Conservation (phyloP, 2,888 invertebrate genomes). For the Aradus depressus region DNA sequence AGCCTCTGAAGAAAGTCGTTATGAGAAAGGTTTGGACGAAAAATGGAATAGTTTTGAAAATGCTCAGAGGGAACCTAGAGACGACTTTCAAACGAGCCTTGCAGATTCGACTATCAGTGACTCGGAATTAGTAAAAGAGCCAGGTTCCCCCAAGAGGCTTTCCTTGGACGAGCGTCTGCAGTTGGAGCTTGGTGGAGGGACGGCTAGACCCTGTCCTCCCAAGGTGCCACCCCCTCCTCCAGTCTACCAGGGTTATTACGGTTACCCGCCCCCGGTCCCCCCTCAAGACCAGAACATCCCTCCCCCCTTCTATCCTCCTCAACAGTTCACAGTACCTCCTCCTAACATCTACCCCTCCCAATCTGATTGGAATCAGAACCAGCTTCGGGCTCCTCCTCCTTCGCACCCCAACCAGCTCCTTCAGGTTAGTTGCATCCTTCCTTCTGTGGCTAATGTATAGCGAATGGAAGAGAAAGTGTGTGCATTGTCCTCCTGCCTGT, state of each 20-base stretch:
- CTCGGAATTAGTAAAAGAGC: constrained; percentile 37
- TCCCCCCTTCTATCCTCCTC: background rate
- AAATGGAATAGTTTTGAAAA: constrained; percentile 10
- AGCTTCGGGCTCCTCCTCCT: constrained; percentile 22
- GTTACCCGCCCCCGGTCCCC: constrained; percentile 4
- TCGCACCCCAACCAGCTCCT: constrained; percentile 13
- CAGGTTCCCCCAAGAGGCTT: constrained; percentile 44
- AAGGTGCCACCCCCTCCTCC: constrained; percentile 9
- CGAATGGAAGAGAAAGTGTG: no score
- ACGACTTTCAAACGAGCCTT: constrained; percentile 35
- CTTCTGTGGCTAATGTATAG: no score
- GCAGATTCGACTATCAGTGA: constrained; percentile 46
- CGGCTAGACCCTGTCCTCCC: constrained; percentile 13
- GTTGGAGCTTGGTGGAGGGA: constrained; percentile 43
- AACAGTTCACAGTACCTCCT: background rate
- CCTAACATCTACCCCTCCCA: background rate
- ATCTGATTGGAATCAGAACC: constrained; percentile 20
- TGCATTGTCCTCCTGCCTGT: no score
- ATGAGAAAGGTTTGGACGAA: background rate
- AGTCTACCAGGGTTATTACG: background rate
- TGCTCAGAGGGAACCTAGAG: background rate
- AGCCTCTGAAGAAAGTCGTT: background rate
- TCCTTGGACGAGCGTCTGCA: constrained; percentile 50
- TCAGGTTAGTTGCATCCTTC: constrained; percentile 14
- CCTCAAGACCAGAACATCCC: background rate